Conservation (phyloP, 2,113 vertebrate species). For the Saccopteryx bilineata region DNA sequence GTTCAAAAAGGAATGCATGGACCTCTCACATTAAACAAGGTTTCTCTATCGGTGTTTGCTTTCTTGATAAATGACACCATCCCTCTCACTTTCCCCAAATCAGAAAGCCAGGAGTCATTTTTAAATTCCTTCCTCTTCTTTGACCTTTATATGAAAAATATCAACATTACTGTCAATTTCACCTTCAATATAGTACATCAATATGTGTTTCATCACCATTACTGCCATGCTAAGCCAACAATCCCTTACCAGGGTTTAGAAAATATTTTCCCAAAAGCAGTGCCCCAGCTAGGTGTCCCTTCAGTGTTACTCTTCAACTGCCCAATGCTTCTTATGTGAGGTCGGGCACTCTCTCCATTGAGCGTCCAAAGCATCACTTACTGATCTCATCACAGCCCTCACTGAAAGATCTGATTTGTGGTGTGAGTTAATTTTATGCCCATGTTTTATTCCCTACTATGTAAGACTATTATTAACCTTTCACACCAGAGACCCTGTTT, state of each 20-base stretch:
- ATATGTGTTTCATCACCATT: neutral
- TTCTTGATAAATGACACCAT: neutral
- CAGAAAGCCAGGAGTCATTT: neutral
- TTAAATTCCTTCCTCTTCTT: neutral
- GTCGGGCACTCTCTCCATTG: accelerated
- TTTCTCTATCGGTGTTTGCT: neutral
- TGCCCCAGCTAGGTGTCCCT: neutral
- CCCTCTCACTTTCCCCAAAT: neutral
- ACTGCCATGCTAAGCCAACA: accelerated
- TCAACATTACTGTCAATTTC: neutral
- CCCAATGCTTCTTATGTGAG: neutral
- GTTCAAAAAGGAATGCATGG: too few species aligned
- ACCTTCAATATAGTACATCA: neutral
- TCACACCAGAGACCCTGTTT: neutral
- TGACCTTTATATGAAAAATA: neutral
- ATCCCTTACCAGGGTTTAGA: too few species aligned
- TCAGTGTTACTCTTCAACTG: neutral
- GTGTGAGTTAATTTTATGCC: neutral
- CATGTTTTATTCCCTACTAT: neutral
- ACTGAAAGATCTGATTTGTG: neutral
- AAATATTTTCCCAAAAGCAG: neutral
- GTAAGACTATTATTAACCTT: too few species aligned
- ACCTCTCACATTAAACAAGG: neutral
- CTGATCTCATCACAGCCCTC: neutral
- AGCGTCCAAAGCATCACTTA: accelerated